Evolutionary conservation across 2,113 vertebrate genomes (phyloP), one percentile per base, ranked within the genome.

Genomic region (Osmerus eperlanus): DNA sequence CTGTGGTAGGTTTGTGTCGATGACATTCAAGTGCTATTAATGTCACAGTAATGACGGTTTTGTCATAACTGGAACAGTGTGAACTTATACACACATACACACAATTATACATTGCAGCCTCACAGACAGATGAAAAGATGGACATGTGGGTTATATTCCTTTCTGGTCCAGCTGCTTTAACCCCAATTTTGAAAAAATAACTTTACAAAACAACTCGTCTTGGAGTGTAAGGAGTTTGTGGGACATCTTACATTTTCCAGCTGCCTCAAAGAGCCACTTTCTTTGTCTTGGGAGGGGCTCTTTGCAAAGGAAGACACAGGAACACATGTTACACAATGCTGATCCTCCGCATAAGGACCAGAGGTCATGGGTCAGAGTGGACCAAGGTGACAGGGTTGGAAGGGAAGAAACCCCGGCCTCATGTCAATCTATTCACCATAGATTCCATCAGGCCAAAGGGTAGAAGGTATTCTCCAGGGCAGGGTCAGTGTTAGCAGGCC

Each of bases 161-260:
- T 32, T 14, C 64, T 65, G 63, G 58, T 19, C 11, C 18, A 12
- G 32, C 11, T 13, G 60, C 23, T 51, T 36, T 29, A 55, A 64
- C 28, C 65, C 59, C 47, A 65, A 60, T 32, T 71, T 64, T 36
- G 54, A 61, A 62, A 65, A n/a, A 63, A 19, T 60, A 41, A 13
- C 19, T 11, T 47, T 47, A 7, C 1, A 47, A 47, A 54, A 13
- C 21, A 16, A 21, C 4, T 28, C 36, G 28, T 67, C 11, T 67
- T 8, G 11, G 11, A 19, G 60, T 21, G 70, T 19, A 81, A 75
- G 83, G 85, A 71, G 69, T 86, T 82, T 80, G 56, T 58, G 70
- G 79, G 60, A 28, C 25, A 28, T 71, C 88, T 91, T 92, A 91
- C 90, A 91, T 81, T 89, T 88, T 91, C 84, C 89, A 89, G 91